phyloP scores from a whole-genome alignment of 2,888 invertebrate species.

The Nysson spinosus region DNA sequence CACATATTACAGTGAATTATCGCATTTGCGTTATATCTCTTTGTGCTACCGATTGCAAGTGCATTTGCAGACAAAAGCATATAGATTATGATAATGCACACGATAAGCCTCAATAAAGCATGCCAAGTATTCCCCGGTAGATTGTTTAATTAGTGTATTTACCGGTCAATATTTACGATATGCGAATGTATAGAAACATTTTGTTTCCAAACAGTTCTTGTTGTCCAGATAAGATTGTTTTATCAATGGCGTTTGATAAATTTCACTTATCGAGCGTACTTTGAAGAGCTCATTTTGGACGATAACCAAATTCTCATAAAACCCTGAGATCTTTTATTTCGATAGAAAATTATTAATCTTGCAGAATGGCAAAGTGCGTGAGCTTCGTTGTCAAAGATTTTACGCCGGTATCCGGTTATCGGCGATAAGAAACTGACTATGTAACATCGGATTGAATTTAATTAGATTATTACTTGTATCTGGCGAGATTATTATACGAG shows the following conservation, averaged over 20 bases:
- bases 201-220: slow-evolving; percentile 20
- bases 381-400: neutral
- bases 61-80: neutral
- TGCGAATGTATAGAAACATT: neutral
- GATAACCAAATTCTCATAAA: no score
- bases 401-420: no score
- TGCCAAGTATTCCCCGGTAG: neutral
- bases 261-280: no score
- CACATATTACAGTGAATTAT: no score
- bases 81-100: neutral
- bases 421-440: slow-evolving; percentile 4
- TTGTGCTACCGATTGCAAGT: neutral
- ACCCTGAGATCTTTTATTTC: slow-evolving; percentile 2
- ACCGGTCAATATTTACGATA: neutral
- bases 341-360: neutral
- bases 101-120: slow-evolving; percentile 7
- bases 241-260: no score
- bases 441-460: no score
- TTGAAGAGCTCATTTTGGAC: no score
- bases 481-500: no score
- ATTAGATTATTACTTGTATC: no score
- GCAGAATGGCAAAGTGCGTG: neutral
- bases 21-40: neutral
- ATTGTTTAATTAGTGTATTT: neutral
- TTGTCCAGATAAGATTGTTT: neutral